phyloP scores from a whole-genome alignment of 1,140 invertebrate genomes.

The Hylyphantes graminicola region DNA sequence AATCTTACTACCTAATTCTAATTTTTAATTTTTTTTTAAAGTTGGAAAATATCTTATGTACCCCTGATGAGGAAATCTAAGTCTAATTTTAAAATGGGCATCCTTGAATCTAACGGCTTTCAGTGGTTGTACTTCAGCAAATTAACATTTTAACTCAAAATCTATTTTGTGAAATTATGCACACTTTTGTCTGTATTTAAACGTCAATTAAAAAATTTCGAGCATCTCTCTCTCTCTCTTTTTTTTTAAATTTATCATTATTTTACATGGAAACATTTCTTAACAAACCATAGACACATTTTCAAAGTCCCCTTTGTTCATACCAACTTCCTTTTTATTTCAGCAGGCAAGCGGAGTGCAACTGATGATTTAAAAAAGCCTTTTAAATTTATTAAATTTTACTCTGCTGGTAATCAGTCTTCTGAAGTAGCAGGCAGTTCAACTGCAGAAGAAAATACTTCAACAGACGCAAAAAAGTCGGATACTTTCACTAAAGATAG shows the following conservation, averaged over 20 bases:
- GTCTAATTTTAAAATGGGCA: too few relatives aligned
- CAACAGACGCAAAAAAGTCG: too few relatives aligned
- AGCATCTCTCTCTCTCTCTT: neutral
- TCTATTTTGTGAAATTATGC: neutral
- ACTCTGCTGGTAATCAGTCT: neutral
- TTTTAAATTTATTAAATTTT: constrained; percentile 33
- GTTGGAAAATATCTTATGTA: too few relatives aligned
- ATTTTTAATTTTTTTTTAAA: too few relatives aligned
- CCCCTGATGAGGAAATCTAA: too few relatives aligned
- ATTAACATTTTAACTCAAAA: too few relatives aligned
- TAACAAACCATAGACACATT: neutral
- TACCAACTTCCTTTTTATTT: neutral
- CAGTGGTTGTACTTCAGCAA: too few relatives aligned
- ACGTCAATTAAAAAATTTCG: neutral
- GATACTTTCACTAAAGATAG: too few relatives aligned
- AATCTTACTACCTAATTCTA: too few relatives aligned
- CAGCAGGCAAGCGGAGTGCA: neutral
- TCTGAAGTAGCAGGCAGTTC: neutral
- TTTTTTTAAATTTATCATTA: neutral
- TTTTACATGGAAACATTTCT: neutral
- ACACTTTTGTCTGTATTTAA: constrained; percentile 3
- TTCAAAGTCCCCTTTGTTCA: neutral
- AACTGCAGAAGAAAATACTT: too few relatives aligned
- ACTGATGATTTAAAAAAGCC: neutral
- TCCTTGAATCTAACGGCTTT: too few relatives aligned